Percentiles rank a stretch among this genome's conserved stretches.
phyloP scores from a whole-genome alignment of 1,140 invertebrate genomes.

The Plodia interpunctella region DNA sequence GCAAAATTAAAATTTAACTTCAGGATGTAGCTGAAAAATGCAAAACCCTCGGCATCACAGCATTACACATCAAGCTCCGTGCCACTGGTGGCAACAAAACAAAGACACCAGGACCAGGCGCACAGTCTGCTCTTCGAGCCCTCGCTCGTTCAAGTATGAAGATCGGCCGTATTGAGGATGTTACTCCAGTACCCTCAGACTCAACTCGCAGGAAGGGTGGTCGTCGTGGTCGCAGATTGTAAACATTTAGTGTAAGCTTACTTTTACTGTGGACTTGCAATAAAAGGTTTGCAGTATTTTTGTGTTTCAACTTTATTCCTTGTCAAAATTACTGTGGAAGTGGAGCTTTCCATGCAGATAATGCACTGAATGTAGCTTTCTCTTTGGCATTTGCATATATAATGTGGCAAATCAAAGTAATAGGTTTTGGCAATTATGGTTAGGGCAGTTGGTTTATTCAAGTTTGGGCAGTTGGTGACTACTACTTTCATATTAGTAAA shows the following conservation, averaged over 20 bases:
- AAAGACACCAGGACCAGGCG: conserved; percentile 98
- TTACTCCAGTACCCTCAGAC: conserved; percentile 99
- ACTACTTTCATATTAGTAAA: too few relatives aligned
- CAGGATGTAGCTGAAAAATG: conserved; percentile 99
- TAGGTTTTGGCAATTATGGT: too few relatives aligned
- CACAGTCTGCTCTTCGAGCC: conserved; percentile 97
- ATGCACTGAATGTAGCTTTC: too few relatives aligned
- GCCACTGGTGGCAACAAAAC: conserved; percentile 99
- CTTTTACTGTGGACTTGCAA: conserved; percentile 61
- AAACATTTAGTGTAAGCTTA: conserved; percentile 77
- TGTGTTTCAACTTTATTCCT: conserved; percentile 35
- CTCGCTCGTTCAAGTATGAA: conserved; percentile 99
- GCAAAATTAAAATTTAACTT: conserved; percentile 31
- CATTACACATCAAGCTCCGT: conserved; percentile 98
- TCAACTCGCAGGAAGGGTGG: conserved; percentile 99
- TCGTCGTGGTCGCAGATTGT: conserved; percentile 98
- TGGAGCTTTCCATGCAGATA: too few relatives aligned
- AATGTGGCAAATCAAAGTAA: too few relatives aligned
- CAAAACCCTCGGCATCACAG: conserved; percentile 97
- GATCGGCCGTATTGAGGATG: conserved; percentile 99
- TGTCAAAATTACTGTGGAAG: background rate
- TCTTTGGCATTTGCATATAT: too few relatives aligned
- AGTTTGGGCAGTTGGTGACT: too few relatives aligned
- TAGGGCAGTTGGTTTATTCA: too few relatives aligned
- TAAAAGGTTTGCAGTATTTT: conserved; percentile 52